Conservation (phyloP, 2,888 invertebrate species). For the Trissolcus brochymenae region DNA sequence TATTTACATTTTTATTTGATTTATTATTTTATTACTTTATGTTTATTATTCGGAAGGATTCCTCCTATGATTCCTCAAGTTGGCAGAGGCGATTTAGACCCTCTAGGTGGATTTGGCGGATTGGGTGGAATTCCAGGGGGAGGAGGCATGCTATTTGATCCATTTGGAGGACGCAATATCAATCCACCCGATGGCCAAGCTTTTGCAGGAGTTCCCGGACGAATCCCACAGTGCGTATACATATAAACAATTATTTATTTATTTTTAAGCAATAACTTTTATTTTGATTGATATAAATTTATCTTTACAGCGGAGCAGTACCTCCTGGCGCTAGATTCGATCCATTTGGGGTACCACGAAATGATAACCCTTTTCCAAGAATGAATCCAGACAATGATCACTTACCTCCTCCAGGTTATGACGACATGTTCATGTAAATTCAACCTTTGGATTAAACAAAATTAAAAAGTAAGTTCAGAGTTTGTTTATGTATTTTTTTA, state of each 20-base stretch:
- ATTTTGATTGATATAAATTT: background rate
- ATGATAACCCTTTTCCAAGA: conserved; percentile 69
- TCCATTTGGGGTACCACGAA: conserved; percentile 85
- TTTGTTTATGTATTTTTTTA: background rate
- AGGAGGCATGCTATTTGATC: conserved; percentile 88
- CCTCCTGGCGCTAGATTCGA: conserved; percentile 92
- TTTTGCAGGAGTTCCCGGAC: conserved; percentile 78
- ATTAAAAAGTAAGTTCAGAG: background rate
- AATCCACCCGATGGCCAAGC: conserved; percentile 70
- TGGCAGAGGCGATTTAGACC: conserved; percentile 88
- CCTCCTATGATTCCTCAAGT: conserved; percentile 68
- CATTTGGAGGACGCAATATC: conserved; percentile 67
- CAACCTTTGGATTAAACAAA: background rate
- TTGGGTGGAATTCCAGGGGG: conserved; percentile 75
- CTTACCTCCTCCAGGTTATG: conserved; percentile 85
- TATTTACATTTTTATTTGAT: background rate
- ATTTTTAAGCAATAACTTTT: conserved; percentile 1
- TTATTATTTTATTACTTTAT: too few relatives aligned
- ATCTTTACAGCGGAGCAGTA: conserved; percentile 78
- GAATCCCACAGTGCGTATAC: conserved; percentile 78
- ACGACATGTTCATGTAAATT: conserved; percentile 85
- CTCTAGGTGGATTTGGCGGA: conserved; percentile 71
- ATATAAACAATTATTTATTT: background rate
- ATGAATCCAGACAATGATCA: conserved; percentile 84
- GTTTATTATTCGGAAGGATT: conserved; percentile 3